Conservation (phyloP, 1,140 invertebrate species). For the Coenobita brevimanus region DNA sequence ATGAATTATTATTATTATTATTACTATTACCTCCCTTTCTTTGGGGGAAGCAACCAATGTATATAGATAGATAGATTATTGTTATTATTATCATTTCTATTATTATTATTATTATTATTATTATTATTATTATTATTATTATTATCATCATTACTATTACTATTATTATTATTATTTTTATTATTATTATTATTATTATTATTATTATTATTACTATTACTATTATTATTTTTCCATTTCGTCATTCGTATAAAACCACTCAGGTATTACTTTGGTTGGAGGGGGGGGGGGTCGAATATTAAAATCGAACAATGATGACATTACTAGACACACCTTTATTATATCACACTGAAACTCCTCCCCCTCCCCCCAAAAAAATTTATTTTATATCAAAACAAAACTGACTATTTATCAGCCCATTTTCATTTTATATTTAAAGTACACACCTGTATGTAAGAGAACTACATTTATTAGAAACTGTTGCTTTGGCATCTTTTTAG, state of each 20-base stretch:
- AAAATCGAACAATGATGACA: too few relatives aligned
- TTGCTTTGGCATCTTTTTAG: too few relatives aligned
- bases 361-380: neutral
- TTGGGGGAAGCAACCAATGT: too few relatives aligned
- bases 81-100: too few relatives aligned
- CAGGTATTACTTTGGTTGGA: too few relatives aligned
- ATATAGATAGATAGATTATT: too few relatives aligned
- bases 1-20: too few relatives aligned
- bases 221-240: constrained; percentile 1
- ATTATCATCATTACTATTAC: constrained; percentile 6
- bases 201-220: constrained; percentile 28
- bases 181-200: constrained; percentile 34
- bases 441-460: neutral
- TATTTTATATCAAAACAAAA: neutral
- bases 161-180: constrained; percentile 32
- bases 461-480: neutral
- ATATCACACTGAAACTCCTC: neutral
- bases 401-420: neutral
- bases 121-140: constrained; percentile 5
- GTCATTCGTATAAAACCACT: too few relatives aligned
- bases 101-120: too few relatives aligned
- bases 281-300: too few relatives aligned
- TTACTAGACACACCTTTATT: neutral
- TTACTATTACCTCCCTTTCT: too few relatives aligned
- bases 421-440: neutral